Percentiles rank a stretch among this genome's conserved stretches.
Evolutionary conservation across 1,140 invertebrate species (phyloP).

Genomic region (Plodia interpunctella): DNA sequence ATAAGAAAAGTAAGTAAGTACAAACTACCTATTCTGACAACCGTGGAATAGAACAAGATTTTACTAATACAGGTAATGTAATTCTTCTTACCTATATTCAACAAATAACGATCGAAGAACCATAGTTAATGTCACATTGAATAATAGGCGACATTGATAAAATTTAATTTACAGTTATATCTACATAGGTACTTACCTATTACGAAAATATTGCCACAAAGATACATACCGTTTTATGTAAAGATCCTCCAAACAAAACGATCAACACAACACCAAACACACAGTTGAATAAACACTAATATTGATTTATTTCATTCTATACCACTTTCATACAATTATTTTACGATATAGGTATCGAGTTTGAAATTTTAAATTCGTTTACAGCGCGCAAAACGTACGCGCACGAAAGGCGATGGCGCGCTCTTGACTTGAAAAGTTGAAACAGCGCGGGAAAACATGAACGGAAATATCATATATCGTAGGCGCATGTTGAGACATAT

Average conservation of each 20-base stretch:
- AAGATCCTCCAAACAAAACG: conserved; percentile 11
- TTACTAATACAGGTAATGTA: no score
- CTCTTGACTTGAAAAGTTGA: conserved; percentile 28
- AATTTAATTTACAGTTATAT: no score
- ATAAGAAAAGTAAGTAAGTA: no score
- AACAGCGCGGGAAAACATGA: conserved; percentile 41
- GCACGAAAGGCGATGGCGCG: conserved; percentile 50
- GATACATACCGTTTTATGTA: conserved; percentile 11
- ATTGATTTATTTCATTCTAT: conserved; percentile 11
- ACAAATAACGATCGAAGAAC: no score
- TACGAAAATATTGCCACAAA: neutral
- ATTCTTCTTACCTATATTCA: no score
- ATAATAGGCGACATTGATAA: no score
- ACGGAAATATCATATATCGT: conserved; percentile 34
- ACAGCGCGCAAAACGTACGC: conserved; percentile 34
- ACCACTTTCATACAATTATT: no score
- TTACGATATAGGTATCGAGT: conserved; percentile 15
- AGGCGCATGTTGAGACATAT: neutral
- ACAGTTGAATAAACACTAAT: conserved; percentile 9
- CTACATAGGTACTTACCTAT: neutral
- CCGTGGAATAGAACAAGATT: no score
- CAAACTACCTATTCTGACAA: no score
- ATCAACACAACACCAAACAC: conserved; percentile 37
- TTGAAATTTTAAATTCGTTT: conserved; percentile 33
- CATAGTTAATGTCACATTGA: no score